These are phyloP conservation scores for Actenoides lindsayi DNA, from an alignment of 2,113 vertebrate species.

Conservation along the genomic window DNA sequence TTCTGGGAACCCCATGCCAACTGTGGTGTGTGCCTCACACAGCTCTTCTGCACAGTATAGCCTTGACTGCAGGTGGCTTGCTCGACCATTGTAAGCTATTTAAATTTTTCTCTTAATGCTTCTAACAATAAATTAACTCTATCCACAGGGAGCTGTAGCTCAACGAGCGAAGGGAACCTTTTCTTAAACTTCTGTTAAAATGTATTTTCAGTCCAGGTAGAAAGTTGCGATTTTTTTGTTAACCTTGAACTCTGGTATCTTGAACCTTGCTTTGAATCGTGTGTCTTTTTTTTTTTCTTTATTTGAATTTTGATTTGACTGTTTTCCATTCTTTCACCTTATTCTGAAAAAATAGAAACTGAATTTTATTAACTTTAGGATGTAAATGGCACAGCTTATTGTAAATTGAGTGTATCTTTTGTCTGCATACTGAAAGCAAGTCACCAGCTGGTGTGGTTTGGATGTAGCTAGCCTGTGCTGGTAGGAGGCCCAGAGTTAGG, in stretches of 20 bases:
- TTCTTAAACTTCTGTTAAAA: background rate
- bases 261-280: background rate
- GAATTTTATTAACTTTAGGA: background rate
- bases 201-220: background rate
- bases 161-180: background rate
- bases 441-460: background rate
- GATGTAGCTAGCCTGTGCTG: background rate
- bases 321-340: background rate
- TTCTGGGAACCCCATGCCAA: background rate
- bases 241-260: background rate
- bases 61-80: background rate
- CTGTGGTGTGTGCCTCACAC: fast-evolving
- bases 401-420: background rate
- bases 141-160: background rate
- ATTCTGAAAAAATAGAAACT: background rate
- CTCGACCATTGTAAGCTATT: background rate
- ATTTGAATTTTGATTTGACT: background rate
- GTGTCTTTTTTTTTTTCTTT: background rate
- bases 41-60: background rate
- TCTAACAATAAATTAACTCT: background rate
- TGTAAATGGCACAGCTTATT: background rate
- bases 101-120: background rate
- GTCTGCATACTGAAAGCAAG: background rate
- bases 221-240: background rate
- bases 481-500: background rate